Percentiles rank a stretch among this genome's conserved stretches.
Evolutionary conservation across 1,140 invertebrate species (phyloP).

Genomic region (Frieseomelitta varia): DNA sequence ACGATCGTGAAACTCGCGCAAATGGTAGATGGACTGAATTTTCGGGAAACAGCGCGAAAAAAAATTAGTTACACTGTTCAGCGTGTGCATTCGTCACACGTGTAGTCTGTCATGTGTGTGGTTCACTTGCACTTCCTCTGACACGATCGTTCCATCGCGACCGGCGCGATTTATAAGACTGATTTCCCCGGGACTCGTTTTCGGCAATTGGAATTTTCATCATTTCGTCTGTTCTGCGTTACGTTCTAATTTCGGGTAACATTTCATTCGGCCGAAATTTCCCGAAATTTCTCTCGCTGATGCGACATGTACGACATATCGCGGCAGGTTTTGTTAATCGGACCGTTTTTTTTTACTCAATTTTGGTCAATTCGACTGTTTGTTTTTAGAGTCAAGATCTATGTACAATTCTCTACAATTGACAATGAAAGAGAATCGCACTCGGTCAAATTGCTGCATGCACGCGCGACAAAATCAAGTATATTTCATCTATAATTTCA

Average conservation of each 20-base stretch:
- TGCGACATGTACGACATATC: neutral
- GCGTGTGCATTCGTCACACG: no score
- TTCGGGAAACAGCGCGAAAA: conserved; percentile 8
- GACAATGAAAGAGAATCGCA: neutral
- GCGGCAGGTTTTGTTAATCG: neutral
- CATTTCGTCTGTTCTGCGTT: neutral
- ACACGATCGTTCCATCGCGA: neutral
- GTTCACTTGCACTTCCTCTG: conserved; percentile 1
- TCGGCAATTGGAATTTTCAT: neutral
- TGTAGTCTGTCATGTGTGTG: conserved; percentile 5
- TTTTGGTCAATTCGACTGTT: neutral
- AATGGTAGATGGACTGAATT: neutral
- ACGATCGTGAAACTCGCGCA: conserved; percentile 10
- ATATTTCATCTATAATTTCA: neutral
- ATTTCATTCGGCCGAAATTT: neutral
- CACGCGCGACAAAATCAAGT: neutral
- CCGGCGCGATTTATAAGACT: neutral
- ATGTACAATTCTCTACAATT: neutral
- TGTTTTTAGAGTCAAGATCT: neutral
- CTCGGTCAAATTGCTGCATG: neutral
- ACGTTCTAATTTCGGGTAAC: neutral
- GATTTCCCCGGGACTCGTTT: neutral
- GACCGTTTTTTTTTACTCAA: neutral
- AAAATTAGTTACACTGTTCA: neutral
- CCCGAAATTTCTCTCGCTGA: neutral